Evolutionary conservation across 2,797 vertebrate species (phyloP).

Genomic region (Centroberyx gerrardi): DNA sequence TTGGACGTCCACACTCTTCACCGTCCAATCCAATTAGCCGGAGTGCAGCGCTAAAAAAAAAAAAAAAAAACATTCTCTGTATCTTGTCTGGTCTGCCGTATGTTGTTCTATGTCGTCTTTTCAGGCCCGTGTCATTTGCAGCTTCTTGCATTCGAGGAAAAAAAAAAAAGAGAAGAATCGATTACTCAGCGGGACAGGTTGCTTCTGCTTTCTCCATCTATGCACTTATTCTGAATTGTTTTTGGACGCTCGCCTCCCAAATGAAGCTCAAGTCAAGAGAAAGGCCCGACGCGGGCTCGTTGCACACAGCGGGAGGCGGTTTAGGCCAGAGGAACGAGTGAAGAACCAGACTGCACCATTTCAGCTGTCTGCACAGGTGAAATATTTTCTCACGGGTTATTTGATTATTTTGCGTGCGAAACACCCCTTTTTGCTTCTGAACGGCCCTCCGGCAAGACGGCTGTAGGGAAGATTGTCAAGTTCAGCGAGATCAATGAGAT

Average conservation of each 20-base stretch:
- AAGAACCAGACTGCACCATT: constrained; percentile 14
- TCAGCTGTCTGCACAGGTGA: constrained; percentile 11
- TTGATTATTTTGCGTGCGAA: constrained; percentile 12
- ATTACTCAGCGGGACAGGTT: constrained; percentile 43
- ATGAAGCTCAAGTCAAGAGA: constrained; percentile 38
- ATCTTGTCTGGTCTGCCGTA: constrained; percentile 50
- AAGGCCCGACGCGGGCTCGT: constrained; percentile 14
- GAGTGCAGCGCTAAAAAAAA: constrained; percentile 76
- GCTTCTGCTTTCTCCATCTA: constrained; percentile 69
- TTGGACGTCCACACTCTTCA: constrained; percentile 96
- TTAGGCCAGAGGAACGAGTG: neutral
- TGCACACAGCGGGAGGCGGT: constrained; percentile 15
- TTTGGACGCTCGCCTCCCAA: constrained; percentile 27
- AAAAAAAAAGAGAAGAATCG: constrained; percentile 21
- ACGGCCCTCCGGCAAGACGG: neutral
- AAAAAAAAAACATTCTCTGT: constrained; percentile 25
- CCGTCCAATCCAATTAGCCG: constrained; percentile 88
- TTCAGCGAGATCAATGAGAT: neutral
- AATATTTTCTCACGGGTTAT: neutral
- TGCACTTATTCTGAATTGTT: constrained; percentile 57
- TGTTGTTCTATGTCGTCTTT: constrained; percentile 58
- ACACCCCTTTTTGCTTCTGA: neutral
- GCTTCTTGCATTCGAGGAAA: constrained; percentile 43
- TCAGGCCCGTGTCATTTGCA: constrained; percentile 40
- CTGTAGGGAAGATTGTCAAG: neutral